phyloP scores from a whole-genome alignment of 2,888 invertebrate genomes.

The Hemithea aestivaria region DNA sequence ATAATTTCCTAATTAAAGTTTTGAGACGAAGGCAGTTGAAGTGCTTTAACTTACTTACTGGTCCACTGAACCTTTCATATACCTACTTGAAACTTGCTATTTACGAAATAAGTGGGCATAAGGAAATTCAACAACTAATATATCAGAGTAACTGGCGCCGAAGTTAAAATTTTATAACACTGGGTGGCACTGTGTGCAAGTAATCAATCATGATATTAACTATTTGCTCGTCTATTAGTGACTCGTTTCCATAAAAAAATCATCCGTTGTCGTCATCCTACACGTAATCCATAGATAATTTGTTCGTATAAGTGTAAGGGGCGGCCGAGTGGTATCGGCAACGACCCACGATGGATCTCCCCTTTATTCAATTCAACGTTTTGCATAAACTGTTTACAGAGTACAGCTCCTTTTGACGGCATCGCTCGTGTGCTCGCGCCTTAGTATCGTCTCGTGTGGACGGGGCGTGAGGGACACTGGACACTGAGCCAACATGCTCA shows the following conservation, averaged over 20 bases:
- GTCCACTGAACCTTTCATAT: too few species aligned
- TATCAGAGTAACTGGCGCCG: too few species aligned
- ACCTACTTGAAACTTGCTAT: too few species aligned
- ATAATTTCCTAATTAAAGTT: slow-evolving; percentile 18
- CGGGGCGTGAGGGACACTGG: slow-evolving; percentile 1
- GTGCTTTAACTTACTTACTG: background rate
- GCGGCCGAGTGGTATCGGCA: slow-evolving; percentile 23
- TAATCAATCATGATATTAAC: too few species aligned
- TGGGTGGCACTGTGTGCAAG: too few species aligned
- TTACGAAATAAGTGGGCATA: too few species aligned
- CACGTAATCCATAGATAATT: too few species aligned
- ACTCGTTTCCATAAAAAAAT: too few species aligned
- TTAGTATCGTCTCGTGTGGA: background rate
- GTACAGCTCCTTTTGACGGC: slow-evolving; percentile 22
- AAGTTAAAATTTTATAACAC: too few species aligned
- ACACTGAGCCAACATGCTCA: background rate
- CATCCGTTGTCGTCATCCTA: too few species aligned
- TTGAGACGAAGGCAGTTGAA: slow-evolving; percentile 8
- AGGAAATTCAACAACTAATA: too few species aligned
- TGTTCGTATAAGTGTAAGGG: slow-evolving; percentile 31
- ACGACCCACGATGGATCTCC: slow-evolving; percentile 40
- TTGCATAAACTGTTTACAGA: slow-evolving; percentile 71
- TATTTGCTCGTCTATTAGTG: too few species aligned
- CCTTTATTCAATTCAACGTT: slow-evolving; percentile 67
- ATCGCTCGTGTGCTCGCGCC: slow-evolving; percentile 1